These are phyloP conservation scores for Drosophila neonasuta DNA, from an alignment of 2,888 invertebrate species.

Conservation along the genomic window DNA sequence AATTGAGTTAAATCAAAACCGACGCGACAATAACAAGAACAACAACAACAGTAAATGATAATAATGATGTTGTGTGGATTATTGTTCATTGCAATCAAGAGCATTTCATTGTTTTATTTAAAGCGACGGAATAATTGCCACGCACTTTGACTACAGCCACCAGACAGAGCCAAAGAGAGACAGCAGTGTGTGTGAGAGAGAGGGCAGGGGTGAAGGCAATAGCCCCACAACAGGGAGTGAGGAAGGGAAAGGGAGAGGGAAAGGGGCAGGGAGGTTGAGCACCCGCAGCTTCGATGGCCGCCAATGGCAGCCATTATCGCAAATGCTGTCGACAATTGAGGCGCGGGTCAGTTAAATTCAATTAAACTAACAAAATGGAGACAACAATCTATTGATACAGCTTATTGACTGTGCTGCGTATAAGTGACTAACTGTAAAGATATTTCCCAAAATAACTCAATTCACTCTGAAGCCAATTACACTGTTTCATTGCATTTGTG, in stretches of 20 bases:
- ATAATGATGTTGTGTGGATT: conserved; percentile 38
- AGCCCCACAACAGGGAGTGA: background rate
- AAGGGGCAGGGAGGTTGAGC: background rate
- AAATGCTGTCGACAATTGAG: conserved; percentile 63
- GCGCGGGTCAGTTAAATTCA: conserved; percentile 63
- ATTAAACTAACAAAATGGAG: conserved; percentile 60
- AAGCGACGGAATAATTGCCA: conserved; percentile 75
- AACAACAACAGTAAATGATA: conserved; percentile 23
- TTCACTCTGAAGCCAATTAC: background rate
- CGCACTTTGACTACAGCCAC: conserved; percentile 75
- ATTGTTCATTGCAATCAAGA: conserved; percentile 64
- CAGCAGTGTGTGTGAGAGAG: background rate
- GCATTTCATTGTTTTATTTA: conserved; percentile 78
- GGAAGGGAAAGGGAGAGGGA: too few relatives aligned
- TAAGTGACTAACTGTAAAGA: background rate
- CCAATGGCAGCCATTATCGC: conserved; percentile 54
- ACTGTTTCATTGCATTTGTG: background rate
- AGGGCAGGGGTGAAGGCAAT: conserved; percentile 14
- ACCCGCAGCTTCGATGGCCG: conserved; percentile 60
- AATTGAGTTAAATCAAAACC: conserved; percentile 75
- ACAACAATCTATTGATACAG: conserved; percentile 12
- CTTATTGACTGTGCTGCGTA: background rate
- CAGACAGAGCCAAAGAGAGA: conserved; percentile 15
- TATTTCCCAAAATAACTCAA: background rate
- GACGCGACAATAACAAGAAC: conserved; percentile 57